phyloP scores from a whole-genome alignment of 2,888 invertebrate species.

The Stegana nigrithorax region DNA sequence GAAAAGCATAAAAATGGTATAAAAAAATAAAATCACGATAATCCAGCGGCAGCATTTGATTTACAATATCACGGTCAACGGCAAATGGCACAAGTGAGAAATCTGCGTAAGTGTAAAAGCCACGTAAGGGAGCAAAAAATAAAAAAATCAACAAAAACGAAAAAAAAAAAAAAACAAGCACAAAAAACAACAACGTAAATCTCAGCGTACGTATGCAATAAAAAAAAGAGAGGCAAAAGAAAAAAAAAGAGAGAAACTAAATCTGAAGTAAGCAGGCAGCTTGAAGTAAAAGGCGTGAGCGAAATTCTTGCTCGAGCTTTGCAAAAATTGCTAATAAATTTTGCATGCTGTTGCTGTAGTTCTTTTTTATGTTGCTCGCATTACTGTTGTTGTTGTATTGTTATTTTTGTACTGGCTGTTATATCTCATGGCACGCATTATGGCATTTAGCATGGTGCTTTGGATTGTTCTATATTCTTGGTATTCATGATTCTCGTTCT shows the following conservation, averaged over 20 bases:
- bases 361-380: too few species aligned
- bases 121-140: constrained; percentile 8
- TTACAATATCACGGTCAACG: constrained; percentile 43
- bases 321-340: constrained; percentile 12
- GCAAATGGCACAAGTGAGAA: constrained; percentile 27
- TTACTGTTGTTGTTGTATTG: too few species aligned
- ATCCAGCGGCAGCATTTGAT: constrained; percentile 37
- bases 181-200: neutral
- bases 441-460: constrained; percentile 1
- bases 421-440: too few species aligned
- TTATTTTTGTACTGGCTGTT: too few species aligned
- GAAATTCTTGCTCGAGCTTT: constrained; percentile 7
- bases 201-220: neutral
- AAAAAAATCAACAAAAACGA: neutral
- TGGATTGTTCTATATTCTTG: too few species aligned
- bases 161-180: neutral
- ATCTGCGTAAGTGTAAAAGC: constrained; percentile 15
- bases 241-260: neutral
- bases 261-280: too few species aligned
- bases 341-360: too few species aligned
- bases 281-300: too few species aligned
- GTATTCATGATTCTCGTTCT: too few species aligned
- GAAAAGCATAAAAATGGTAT: too few species aligned
- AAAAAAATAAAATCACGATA: too few species aligned
- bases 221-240: neutral